Conservation (phyloP, 23 tunicate species). For the Halocynthia roretzi region DNA sequence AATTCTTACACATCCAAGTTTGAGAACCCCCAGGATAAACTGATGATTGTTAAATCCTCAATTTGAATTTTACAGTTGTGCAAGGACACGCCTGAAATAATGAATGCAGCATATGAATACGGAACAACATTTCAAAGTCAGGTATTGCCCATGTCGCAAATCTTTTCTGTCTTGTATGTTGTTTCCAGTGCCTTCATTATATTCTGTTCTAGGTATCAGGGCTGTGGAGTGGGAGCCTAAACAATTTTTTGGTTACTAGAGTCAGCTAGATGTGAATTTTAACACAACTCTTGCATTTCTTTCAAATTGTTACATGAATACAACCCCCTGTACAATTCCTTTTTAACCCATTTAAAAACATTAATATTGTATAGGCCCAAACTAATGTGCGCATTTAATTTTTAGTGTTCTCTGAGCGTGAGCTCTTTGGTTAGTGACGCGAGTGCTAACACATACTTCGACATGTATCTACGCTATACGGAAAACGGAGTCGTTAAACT, state of each 20-base stretch:
- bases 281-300: too few species aligned
- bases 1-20: not conserved
- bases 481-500: conserved; percentile 8
- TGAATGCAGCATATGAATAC: conserved; percentile 47
- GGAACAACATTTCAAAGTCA: conserved; percentile 43
- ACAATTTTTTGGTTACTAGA: not conserved
- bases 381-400: not conserved
- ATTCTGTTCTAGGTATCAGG: not conserved
- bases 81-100: conserved; percentile 13
- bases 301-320: too few species aligned
- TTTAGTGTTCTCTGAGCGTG: conserved; percentile 6
- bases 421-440: conserved; percentile 2
- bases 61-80: conserved; percentile 39
- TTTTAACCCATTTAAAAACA: too few species aligned
- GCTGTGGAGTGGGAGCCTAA: too few species aligned
- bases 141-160: not conserved
- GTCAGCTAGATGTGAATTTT: too few species aligned
- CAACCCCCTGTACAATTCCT: too few species aligned
- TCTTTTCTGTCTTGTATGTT: not conserved
- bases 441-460: conserved; percentile 31
- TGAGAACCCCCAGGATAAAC: not conserved
- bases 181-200: not conserved
- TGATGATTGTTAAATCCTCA: not conserved
- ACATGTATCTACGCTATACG: conserved; percentile 41
- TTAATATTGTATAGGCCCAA: too few species aligned